These are phyloP conservation scores for Entomobrya multifasciata DNA, from an alignment of 2,888 invertebrate species.

Conservation along the genomic window DNA sequence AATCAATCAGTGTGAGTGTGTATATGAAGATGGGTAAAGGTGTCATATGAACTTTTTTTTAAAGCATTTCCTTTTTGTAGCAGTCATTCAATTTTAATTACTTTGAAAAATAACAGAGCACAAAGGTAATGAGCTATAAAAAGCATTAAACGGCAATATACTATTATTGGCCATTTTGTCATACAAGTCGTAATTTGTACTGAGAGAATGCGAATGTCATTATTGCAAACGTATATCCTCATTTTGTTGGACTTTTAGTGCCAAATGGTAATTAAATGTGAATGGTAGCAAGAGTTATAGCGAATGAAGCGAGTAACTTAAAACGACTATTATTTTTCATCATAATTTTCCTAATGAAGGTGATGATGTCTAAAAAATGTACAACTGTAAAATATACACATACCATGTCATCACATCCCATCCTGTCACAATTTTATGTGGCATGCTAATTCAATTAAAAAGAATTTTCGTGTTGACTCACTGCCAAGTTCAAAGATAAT, in stretches of 20 bases:
- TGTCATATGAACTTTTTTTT: slow-evolving; percentile 5
- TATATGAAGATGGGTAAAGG: background rate
- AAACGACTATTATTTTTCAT: slow-evolving; percentile 28
- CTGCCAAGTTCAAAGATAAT: slow-evolving; percentile 36
- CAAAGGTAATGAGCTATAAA: background rate
- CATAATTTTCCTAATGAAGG: slow-evolving; percentile 16
- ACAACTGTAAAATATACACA: no score
- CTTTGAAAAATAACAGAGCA: background rate
- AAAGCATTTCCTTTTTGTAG: background rate
- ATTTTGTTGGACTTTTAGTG: slow-evolving; percentile 22
- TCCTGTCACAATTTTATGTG: background rate
- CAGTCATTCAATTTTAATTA: slow-evolving; percentile 14
- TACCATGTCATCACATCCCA: no score
- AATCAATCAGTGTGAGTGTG: slow-evolving; percentile 7
- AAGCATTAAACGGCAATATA: background rate
- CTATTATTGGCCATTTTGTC: background rate
- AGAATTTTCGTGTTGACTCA: slow-evolving; percentile 22
- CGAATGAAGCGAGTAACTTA: slow-evolving; percentile 13
- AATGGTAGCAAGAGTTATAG: slow-evolving; percentile 34
- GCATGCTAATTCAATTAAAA: slow-evolving; percentile 39
- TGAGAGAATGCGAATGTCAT: background rate
- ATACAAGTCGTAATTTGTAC: background rate
- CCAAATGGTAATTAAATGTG: slow-evolving; percentile 37
- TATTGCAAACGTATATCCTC: background rate
- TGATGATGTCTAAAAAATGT: slow-evolving; percentile 26